Evolutionary conservation across 2,797 vertebrate species (phyloP).

Genomic region (Paedocypris micromegethes): DNA sequence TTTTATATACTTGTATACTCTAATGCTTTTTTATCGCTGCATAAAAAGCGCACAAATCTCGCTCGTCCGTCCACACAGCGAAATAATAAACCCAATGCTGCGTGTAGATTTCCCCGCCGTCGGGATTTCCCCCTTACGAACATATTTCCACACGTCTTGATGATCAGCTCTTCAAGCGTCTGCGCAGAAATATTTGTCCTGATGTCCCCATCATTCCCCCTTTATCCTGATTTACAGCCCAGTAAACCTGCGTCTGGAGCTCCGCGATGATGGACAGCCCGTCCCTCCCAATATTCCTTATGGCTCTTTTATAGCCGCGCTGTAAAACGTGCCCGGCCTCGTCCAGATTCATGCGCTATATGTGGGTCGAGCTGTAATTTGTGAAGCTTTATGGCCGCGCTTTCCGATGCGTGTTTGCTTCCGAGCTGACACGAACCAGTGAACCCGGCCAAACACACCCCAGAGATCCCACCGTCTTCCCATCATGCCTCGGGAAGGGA

Average conservation of each 20-base stretch:
- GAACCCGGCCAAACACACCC: constrained; percentile 36
- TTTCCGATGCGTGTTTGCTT: neutral
- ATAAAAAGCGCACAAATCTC: too few relatives aligned
- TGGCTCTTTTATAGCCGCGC: constrained; percentile 1
- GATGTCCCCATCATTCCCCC: neutral
- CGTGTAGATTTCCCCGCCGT: too few relatives aligned
- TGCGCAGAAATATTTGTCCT: neutral
- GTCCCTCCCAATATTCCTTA: constrained; percentile 23
- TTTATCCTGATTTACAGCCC: constrained; percentile 5
- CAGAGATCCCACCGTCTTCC: constrained; percentile 18
- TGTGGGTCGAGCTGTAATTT: constrained; percentile 41
- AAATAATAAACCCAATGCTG: too few relatives aligned
- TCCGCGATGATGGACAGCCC: constrained; percentile 13
- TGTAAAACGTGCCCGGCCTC: constrained; percentile 13
- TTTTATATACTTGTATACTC: too few relatives aligned
- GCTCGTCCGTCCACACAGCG: too few relatives aligned
- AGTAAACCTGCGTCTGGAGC: constrained; percentile 11
- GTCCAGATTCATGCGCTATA: constrained; percentile 33
- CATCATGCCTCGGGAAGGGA: constrained; percentile 29
- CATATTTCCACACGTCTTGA: neutral
- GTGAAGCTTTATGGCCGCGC: constrained; percentile 40
- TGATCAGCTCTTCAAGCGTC: constrained; percentile 3
- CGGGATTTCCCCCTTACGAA: too few relatives aligned
- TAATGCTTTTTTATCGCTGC: too few relatives aligned
- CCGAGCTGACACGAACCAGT: constrained; percentile 36